These are phyloP conservation scores for Xanthorhoe spadicearia DNA, from an alignment of 2,888 invertebrate genomes.

Conservation along the genomic window DNA sequence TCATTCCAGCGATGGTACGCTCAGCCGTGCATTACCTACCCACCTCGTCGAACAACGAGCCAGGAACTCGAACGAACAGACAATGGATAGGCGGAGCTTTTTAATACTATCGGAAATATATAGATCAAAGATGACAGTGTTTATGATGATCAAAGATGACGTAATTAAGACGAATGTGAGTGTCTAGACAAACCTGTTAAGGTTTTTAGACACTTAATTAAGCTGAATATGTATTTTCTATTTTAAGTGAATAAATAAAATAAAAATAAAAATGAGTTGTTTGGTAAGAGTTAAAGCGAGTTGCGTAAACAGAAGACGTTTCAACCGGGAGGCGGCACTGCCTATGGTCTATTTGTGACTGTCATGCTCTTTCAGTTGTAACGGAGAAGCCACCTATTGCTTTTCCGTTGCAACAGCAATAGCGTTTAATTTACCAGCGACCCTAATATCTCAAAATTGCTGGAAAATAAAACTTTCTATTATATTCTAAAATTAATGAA, in stretches of 20 bases:
- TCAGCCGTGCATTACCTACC: conserved; percentile 55
- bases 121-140: conserved; percentile 26
- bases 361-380: neutral
- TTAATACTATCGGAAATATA: conserved; percentile 20
- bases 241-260: too few species aligned
- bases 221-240: too few species aligned
- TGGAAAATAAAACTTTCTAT: too few species aligned
- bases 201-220: too few species aligned
- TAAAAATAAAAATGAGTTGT: too few species aligned
- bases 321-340: conserved; percentile 27
- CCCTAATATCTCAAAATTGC: neutral
- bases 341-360: conserved; percentile 12
- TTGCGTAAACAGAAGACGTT: conserved; percentile 22
- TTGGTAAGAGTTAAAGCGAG: conserved; percentile 21
- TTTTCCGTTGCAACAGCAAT: neutral
- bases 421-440: neutral
- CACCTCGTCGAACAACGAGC: conserved; percentile 52
- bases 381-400: too few species aligned
- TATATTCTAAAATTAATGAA: neutral
- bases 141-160: too few species aligned
- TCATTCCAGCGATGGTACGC: conserved; percentile 57
- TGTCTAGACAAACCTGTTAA: too few species aligned
- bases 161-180: too few species aligned
- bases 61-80: conserved; percentile 44
- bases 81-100: conserved; percentile 37